These are phyloP conservation scores for Diachasma alloeum DNA, from an alignment of 1,140 invertebrate genomes.

Conservation along the genomic window DNA sequence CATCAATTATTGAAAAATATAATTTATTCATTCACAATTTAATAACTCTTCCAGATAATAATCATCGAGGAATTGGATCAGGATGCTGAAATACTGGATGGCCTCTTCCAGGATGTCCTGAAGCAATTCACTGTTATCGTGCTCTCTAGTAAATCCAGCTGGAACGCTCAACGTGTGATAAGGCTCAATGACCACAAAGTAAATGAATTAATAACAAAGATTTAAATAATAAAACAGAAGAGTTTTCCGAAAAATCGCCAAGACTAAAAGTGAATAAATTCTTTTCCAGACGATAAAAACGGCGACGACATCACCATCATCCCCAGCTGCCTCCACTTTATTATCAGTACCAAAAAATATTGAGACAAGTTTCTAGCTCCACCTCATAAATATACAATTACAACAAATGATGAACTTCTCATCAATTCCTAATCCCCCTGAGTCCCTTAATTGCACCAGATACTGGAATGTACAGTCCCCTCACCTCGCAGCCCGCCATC, in stretches of 20 bases:
- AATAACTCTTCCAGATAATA: constrained; percentile 28
- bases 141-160: constrained; percentile 34
- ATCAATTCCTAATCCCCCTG: neutral
- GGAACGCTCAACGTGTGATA: constrained; percentile 32
- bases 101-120: constrained; percentile 34
- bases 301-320: neutral
- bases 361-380: constrained; percentile 25
- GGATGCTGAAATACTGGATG: constrained; percentile 31
- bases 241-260: neutral
- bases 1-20: neutral
- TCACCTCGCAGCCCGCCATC: constrained; percentile 21
- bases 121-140: constrained; percentile 38
- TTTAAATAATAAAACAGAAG: neutral
- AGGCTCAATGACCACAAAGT: constrained; percentile 33
- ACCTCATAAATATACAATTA: neutral
- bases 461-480: constrained; percentile 6
- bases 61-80: constrained; percentile 33
- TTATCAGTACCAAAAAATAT: constrained; percentile 26
- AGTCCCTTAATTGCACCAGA: neutral
- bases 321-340: neutral
- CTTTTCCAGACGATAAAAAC: neutral
- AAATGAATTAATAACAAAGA: neutral
- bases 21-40: neutral
- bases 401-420: neutral
- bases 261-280: neutral